phyloP scores from a whole-genome alignment of 2,113 vertebrate species.

The Glaucidium brasilianum region DNA sequence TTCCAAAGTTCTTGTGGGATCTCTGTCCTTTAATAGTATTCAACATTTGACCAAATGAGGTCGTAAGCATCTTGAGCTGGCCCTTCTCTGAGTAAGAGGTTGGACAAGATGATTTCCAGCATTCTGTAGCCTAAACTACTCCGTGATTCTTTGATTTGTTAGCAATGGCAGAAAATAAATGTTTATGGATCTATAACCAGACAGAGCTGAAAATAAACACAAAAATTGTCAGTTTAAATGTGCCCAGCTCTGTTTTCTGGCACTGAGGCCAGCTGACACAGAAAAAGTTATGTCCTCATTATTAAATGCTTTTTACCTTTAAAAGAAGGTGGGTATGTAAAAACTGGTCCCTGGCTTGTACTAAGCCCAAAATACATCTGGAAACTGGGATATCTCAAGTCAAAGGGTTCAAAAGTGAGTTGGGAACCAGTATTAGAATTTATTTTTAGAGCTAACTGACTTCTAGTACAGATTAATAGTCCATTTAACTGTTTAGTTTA shows the following conservation, averaged over 20 bases:
- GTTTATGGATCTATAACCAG: background rate
- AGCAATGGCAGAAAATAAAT: background rate
- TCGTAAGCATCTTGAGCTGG: background rate
- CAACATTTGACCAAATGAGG: background rate
- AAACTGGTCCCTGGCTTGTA: background rate
- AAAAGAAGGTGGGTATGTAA: background rate
- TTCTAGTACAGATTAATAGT: background rate
- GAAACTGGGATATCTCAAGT: background rate
- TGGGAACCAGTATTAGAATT: background rate
- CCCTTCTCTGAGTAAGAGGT: background rate
- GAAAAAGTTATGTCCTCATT: background rate
- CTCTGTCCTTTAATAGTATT: background rate
- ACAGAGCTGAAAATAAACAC: background rate
- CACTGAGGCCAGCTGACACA: background rate
- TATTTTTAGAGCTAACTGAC: background rate
- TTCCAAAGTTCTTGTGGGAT: background rate
- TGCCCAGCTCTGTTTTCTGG: background rate
- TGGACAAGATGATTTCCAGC: background rate
- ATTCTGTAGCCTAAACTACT: background rate
- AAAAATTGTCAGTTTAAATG: background rate
- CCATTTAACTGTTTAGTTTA: background rate
- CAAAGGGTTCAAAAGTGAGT: background rate
- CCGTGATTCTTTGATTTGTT: background rate
- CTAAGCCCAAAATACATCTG: background rate
- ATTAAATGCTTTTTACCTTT: background rate